Percentiles rank a stretch among this genome's conserved stretches.
Evolutionary conservation across 1,140 invertebrate species (phyloP).

Genomic region (Anoplolepis gracilipes): DNA sequence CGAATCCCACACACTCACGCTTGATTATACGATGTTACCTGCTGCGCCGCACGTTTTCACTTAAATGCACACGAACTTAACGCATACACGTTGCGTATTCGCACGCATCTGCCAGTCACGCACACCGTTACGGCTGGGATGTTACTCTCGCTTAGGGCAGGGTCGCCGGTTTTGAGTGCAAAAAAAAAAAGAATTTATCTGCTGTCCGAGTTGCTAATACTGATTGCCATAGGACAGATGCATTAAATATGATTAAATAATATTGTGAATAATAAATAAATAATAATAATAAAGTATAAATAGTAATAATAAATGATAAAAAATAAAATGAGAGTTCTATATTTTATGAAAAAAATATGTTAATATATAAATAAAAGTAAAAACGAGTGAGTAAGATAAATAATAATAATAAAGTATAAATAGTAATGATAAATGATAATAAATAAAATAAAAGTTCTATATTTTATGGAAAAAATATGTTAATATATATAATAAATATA

Average conservation of each 20-base stretch:
- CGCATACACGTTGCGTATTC: background rate
- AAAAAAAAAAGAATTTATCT: conserved; percentile 3
- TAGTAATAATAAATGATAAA: too few species aligned
- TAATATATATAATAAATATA: too few species aligned
- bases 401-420: too few species aligned
- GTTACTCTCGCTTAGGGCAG: background rate
- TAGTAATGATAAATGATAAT: too few species aligned
- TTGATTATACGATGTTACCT: conserved; percentile 56
- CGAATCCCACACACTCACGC: conserved; percentile 63
- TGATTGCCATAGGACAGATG: background rate
- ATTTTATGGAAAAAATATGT: too few species aligned
- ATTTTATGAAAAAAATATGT: too few species aligned
- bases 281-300: too few species aligned
- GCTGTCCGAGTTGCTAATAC: background rate
- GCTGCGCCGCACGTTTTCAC: conserved; percentile 38
- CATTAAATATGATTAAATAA: background rate
- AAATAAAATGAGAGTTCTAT: too few species aligned
- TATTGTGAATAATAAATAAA: too few species aligned
- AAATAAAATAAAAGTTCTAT: too few species aligned
- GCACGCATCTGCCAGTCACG: background rate
- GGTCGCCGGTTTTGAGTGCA: background rate
- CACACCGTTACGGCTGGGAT: background rate
- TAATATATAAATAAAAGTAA: too few species aligned
- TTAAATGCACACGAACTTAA: conserved; percentile 32
- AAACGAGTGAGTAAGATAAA: too few species aligned